Evolutionary conservation across 2,113 vertebrate species (phyloP), one percentile per base, ranked within the genome.

Genomic region (Carlito syrichta): DNA sequence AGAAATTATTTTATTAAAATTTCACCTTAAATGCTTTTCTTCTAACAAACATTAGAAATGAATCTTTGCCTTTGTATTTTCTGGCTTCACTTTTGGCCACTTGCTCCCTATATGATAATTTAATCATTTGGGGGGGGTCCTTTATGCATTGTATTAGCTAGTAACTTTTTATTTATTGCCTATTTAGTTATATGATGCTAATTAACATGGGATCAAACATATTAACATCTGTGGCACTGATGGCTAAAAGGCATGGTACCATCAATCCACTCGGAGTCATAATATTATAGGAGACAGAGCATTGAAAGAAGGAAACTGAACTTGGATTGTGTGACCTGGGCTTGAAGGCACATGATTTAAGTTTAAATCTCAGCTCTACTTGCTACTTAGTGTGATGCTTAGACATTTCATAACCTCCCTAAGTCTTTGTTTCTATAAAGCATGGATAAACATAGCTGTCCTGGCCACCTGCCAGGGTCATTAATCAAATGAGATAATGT

Each of bases 401-500:
- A 35, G 54, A n/a, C 10, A 3, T 89, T 85, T 91, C 50, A 78
- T 54, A 92, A 83, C 43, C 38, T 81, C 20, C 82, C 13, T 60
- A 22, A 60, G 35, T 73, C 40, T 96, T 88, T 71, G 45, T 71
- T 88, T 94, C 85, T 91, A 92, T 43, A 88, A 71, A 88, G 60
- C 43, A 83, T 9, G 45, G 38, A 91, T 82, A 94, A 91, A 79
- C 89, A 87, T 63, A n/a, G n/a, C 35, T 92, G 16, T 6, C 38
- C 66, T 91, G 74, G 91, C 58, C 52, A n/a, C 56, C 71, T 88
- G 50, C 86, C 93, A 93, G 77, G 7, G 2, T 32, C 91, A 60
- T 89, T 94, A 88, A 92, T 94, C 91, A 93, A 96, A 69, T 81
- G 86, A 94, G 43, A 89, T 71, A 76, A 95, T 60, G 50, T 38